Percentiles rank a stretch among this genome's conserved stretches.
Conservation (phyloP, 2,113 vertebrate genomes). For the Pseudorectes ferrugineus region DNA sequence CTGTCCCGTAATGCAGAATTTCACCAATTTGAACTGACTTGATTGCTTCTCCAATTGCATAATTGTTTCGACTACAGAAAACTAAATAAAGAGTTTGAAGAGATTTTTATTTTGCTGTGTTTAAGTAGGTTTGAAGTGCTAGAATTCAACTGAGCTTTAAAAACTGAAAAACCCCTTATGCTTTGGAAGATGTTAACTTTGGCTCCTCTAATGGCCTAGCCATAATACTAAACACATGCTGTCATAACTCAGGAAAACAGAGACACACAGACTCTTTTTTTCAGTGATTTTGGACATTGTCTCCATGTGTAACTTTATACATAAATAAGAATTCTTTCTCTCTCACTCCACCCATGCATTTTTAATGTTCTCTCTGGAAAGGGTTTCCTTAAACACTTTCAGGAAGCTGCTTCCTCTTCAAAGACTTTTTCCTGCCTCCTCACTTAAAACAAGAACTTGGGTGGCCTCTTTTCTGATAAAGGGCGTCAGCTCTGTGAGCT, state of each 20-base stretch:
- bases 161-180: not conserved
- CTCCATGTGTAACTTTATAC: conserved; percentile 45
- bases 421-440: not conserved
- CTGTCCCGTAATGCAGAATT: not conserved
- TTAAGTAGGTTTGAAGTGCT: not conserved
- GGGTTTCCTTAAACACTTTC: not conserved
- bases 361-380: conserved; percentile 45
- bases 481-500: not conserved
- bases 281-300: conserved; percentile 24
- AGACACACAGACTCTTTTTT: conserved; percentile 20
- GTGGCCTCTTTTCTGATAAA: conserved; percentile 44
- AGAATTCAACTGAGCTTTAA: not conserved
- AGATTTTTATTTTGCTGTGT: not conserved
- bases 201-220: conserved; percentile 24
- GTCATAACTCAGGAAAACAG: conserved; percentile 37
- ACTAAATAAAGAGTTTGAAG: not conserved
- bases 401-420: conserved; percentile 22
- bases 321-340: conserved; percentile 54
- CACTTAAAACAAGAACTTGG: not conserved
- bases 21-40: not conserved
- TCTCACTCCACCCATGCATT: conserved; percentile 35
- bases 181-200: conserved; percentile 50
- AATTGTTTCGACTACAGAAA: not conserved
- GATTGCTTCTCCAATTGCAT: not conserved
- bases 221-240: conserved; percentile 53